Conservation (phyloP, 2,797 vertebrate genomes). For the Halcyon leucocephala region DNA sequence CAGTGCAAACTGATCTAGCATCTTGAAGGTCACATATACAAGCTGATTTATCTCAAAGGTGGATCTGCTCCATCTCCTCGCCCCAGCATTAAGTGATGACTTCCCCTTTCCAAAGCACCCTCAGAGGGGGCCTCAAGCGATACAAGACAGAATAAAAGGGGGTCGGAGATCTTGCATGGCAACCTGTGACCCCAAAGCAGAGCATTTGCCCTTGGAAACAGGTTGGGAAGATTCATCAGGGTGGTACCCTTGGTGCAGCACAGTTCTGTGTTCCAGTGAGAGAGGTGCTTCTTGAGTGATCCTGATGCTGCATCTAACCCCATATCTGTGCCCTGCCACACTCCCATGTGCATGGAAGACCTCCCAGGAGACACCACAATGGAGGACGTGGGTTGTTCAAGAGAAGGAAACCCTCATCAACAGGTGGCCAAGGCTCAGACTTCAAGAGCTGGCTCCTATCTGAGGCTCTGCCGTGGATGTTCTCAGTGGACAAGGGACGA, state of each 20-base stretch:
- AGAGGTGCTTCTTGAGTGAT: neutral
- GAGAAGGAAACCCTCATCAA: neutral
- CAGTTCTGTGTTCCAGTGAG: neutral
- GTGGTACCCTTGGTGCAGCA: neutral
- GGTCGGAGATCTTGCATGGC: neutral
- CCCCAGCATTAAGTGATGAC: neutral
- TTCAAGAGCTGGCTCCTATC: neutral
- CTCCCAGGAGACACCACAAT: neutral
- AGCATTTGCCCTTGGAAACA: neutral
- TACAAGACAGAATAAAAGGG: neutral
- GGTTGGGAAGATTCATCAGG: neutral
- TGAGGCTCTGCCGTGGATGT: neutral
- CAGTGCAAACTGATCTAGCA: neutral
- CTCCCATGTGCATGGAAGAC: fast-evolving
- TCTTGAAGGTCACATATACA: neutral
- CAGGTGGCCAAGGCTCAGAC: neutral
- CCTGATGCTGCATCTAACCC: neutral
- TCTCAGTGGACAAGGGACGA: neutral
- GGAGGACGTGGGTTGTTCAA: neutral
- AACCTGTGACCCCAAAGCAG: neutral
- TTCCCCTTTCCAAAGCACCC: neutral
- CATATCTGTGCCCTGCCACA: neutral
- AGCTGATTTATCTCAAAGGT: neutral
- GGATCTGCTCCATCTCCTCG: neutral
- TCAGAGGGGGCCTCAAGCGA: neutral